phyloP scores from a whole-genome alignment of 1,140 invertebrate genomes.

The Dufourea novaeangliae region DNA sequence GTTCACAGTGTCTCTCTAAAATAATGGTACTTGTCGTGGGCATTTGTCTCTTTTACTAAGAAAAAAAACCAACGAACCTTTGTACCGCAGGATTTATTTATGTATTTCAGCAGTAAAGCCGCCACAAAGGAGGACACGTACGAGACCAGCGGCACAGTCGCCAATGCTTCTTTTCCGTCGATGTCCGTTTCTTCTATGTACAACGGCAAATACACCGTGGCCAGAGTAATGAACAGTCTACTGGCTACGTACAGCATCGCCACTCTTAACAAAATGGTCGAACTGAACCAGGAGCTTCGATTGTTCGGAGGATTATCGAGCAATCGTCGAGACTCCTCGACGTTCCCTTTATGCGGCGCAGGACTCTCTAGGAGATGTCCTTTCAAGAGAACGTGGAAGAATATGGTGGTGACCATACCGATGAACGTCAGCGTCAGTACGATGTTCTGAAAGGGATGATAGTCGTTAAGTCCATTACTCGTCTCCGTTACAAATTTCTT shows the following conservation, averaged over 20 bases:
- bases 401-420: slow-evolving; percentile 82
- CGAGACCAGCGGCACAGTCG: slow-evolving; percentile 92
- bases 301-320: slow-evolving; percentile 18
- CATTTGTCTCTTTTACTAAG: slow-evolving; percentile 67
- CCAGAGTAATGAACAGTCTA: slow-evolving; percentile 91
- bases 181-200: slow-evolving; percentile 88
- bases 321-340: slow-evolving; percentile 43
- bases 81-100: slow-evolving; percentile 83
- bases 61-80: slow-evolving; percentile 80
- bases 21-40: slow-evolving; percentile 79
- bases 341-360: slow-evolving; percentile 22
- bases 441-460: slow-evolving; percentile 80
- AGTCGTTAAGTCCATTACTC: neutral
- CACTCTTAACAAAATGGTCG: slow-evolving; percentile 72
- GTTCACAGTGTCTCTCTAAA: neutral
- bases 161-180: slow-evolving; percentile 86
- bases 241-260: slow-evolving; percentile 89
- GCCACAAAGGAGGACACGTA: slow-evolving; percentile 92
- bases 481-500: neutral
- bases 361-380: slow-evolving; percentile 71
- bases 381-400: slow-evolving; percentile 84
- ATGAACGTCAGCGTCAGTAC: slow-evolving; percentile 82
- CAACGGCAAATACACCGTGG: slow-evolving; percentile 92
- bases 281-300: slow-evolving; percentile 64
- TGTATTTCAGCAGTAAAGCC: slow-evolving; percentile 89